These are phyloP conservation scores for Graptemys geographica DNA, from an alignment of 2,797 vertebrate species.

Conservation along the genomic window DNA sequence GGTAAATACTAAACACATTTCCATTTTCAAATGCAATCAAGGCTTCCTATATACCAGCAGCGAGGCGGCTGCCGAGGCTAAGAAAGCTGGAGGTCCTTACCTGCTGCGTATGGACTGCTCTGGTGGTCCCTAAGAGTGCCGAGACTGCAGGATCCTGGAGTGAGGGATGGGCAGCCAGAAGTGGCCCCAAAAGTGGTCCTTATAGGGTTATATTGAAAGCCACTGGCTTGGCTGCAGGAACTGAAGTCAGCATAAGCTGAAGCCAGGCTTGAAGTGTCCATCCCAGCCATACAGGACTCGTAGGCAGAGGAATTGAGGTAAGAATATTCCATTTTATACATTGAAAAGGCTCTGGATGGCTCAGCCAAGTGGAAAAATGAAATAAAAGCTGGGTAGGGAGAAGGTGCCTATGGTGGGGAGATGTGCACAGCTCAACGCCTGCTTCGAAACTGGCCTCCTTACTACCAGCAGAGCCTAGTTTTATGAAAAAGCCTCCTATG, in stretches of 20 bases:
- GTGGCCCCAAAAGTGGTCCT: constrained; percentile 99
- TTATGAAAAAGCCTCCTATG: constrained; percentile 99
- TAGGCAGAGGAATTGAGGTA: constrained; percentile 99
- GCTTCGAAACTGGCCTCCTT: constrained; percentile 99
- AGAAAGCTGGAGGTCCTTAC: constrained; percentile 90
- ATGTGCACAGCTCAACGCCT: constrained; percentile 98
- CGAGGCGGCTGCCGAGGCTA: constrained; percentile 83
- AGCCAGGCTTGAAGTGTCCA: constrained; percentile 99
- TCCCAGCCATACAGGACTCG: constrained; percentile 99
- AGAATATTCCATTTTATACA: constrained; percentile 99
- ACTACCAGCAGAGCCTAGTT: constrained; percentile 98
- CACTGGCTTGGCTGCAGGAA: constrained; percentile 99
- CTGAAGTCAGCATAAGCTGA: constrained; percentile 99
- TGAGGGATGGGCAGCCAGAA: constrained; percentile 98
- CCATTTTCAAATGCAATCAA: constrained; percentile 99
- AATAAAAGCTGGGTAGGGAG: constrained; percentile 82
- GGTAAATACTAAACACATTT: constrained; percentile 99
- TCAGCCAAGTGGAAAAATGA: constrained; percentile 81
- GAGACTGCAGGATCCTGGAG: constrained; percentile 98
- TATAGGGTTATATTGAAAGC: constrained; percentile 99
- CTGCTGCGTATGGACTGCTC: constrained; percentile 99
- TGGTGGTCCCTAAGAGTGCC: constrained; percentile 99
- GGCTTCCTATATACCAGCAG: constrained; percentile 92
- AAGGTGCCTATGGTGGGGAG: constrained; percentile 87
- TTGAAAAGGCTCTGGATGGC: constrained; percentile 95